Conservation (phyloP, 1,140 invertebrate species). For the Sycophaga agraensis region DNA sequence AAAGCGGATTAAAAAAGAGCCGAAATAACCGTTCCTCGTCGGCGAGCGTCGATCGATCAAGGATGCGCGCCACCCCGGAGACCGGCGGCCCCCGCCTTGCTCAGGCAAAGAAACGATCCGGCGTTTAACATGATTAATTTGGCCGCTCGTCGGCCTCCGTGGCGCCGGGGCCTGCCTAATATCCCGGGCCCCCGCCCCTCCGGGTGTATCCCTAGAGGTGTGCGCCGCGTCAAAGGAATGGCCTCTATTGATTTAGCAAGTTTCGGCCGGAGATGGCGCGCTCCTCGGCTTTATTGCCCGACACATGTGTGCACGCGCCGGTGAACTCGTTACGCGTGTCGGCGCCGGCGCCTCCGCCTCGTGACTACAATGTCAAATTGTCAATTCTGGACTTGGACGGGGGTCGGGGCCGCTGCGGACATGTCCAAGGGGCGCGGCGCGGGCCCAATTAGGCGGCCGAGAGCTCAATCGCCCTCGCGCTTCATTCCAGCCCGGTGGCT, state of each 20-base stretch:
- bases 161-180: not conserved
- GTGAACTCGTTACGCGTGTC: constrained; percentile 20
- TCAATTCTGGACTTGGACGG: not conserved
- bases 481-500: no score
- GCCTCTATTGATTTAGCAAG: constrained; percentile 23
- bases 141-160: not conserved
- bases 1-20: no score
- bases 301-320: not conserved
- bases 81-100: no score
- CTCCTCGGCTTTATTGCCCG: constrained; percentile 12
- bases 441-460: not conserved
- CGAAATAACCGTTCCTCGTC: no score
- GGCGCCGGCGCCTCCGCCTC: not conserved
- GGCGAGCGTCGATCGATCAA: no score
- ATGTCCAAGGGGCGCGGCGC: not conserved
- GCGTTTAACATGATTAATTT: constrained; percentile 11
- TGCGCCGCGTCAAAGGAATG: constrained; percentile 24
- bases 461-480: not conserved
- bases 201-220: not conserved
- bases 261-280: constrained; percentile 11
- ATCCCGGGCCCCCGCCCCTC: not conserved
- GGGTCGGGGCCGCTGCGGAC: not conserved
- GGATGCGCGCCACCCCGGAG: no score
- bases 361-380: constrained; percentile 14
- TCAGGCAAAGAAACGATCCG: not conserved